phyloP scores from a whole-genome alignment of 2,888 invertebrate genomes.

The Nudaria mundana region DNA sequence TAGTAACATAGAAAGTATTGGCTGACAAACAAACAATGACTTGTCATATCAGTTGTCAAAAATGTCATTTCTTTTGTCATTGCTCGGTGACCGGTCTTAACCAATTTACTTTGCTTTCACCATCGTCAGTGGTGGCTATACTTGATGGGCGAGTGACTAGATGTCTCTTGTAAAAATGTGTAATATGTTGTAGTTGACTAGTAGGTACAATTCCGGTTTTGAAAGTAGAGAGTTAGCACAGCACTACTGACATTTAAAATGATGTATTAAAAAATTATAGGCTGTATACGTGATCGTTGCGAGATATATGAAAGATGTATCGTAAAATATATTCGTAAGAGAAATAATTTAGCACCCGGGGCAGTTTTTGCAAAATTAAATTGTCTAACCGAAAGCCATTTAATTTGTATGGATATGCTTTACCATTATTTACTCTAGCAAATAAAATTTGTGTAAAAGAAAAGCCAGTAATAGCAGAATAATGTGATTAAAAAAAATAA shows the following conservation, averaged over 20 bases:
- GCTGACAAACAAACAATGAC: conserved; percentile 18
- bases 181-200: conserved; percentile 38
- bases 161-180: conserved; percentile 24
- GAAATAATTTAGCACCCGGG: too few species aligned
- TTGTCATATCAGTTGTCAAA: conserved; percentile 29
- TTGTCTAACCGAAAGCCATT: too few species aligned
- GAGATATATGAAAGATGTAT: too few species aligned
- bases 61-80: conserved; percentile 27
- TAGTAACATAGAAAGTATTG: conserved; percentile 9
- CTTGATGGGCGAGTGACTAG: conserved; percentile 21
- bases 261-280: conserved; percentile 23
- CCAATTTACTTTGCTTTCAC: conserved; percentile 49
- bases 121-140: conserved; percentile 18
- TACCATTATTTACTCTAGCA: too few species aligned
- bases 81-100: conserved; percentile 40
- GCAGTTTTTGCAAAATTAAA: too few species aligned
- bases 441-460: too few species aligned
- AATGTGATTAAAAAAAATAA: too few species aligned
- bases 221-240: conserved; percentile 53
- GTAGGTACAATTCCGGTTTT: conserved; percentile 50
- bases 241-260: conserved; percentile 47
- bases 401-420: too few species aligned
- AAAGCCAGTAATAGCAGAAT: too few species aligned
- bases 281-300: conserved; percentile 18
- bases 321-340: too few species aligned